Percentiles rank a stretch among this genome's conserved stretches.
phyloP scores from a whole-genome alignment of 2,797 vertebrate species.

The Melanogrammus aeglefinus region DNA sequence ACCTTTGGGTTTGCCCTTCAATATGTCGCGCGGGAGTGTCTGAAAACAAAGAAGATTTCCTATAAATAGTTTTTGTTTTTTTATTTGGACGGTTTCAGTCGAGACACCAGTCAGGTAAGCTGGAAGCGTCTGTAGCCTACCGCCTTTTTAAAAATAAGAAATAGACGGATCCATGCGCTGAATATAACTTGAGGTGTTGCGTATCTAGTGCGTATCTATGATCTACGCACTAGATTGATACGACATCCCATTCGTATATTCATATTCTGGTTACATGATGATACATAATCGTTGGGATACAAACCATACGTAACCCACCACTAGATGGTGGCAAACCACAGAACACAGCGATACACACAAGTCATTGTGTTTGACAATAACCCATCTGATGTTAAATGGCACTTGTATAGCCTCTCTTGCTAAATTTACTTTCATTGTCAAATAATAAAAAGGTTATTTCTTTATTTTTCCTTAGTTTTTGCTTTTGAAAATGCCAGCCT shows the following conservation, averaged over 20 bases:
- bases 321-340: neutral
- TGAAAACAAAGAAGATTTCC: neutral
- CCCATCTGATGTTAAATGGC: neutral
- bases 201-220: neutral
- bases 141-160: neutral
- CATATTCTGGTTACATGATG: neutral
- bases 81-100: neutral
- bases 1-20: neutral
- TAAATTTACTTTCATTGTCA: neutral
- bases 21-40: neutral
- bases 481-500: conserved; percentile 36
- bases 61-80: neutral
- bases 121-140: neutral
- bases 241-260: neutral
- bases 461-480: conserved; percentile 9
- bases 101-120: neutral
- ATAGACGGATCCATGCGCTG: neutral
- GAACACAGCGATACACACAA: neutral
- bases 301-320: neutral
- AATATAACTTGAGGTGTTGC: neutral
- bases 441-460: neutral
- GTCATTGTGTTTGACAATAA: neutral
- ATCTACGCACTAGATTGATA: neutral
- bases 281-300: neutral
- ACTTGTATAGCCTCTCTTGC: neutral